Evolutionary conservation across 35 echinoderm and acorn worm species (phyloP).

Genomic region (Apostichopus japonicus): DNA sequence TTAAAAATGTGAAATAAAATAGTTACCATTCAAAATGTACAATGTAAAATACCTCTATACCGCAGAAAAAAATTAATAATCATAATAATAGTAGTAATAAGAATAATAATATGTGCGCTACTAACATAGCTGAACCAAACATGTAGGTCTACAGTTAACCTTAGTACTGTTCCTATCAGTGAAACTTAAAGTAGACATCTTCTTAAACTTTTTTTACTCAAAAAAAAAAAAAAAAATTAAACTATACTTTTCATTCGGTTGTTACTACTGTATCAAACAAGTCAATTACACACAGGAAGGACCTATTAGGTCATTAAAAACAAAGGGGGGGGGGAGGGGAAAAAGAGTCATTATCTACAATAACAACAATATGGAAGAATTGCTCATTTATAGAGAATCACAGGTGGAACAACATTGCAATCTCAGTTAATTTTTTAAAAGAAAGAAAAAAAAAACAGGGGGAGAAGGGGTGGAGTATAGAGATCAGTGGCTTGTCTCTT

Average conservation of each 20-base stretch:
- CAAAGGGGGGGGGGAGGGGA: too few relatives aligned
- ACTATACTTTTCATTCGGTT: too few relatives aligned
- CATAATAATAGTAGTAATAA: not conserved
- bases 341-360: not conserved
- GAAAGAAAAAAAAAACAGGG: not conserved
- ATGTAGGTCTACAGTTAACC: not conserved
- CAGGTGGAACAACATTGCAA: not conserved
- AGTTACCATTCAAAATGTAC: conserved; percentile 23
- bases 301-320: too few relatives aligned
- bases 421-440: not conserved
- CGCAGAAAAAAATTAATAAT: not conserved
- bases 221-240: too few relatives aligned
- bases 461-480: not conserved
- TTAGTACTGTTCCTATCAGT: conserved; percentile 15
- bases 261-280: too few relatives aligned
- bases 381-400: not conserved
- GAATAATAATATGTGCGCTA: not conserved
- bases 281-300: too few relatives aligned
- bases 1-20: not conserved
- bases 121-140: not conserved
- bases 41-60: conserved; percentile 15
- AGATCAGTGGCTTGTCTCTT: too few relatives aligned
- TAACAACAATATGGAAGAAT: not conserved
- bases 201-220: not conserved
- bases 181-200: not conserved